These are phyloP conservation scores for Pissodes strobi DNA, from an alignment of 1,140 invertebrate genomes.

Conservation along the genomic window DNA sequence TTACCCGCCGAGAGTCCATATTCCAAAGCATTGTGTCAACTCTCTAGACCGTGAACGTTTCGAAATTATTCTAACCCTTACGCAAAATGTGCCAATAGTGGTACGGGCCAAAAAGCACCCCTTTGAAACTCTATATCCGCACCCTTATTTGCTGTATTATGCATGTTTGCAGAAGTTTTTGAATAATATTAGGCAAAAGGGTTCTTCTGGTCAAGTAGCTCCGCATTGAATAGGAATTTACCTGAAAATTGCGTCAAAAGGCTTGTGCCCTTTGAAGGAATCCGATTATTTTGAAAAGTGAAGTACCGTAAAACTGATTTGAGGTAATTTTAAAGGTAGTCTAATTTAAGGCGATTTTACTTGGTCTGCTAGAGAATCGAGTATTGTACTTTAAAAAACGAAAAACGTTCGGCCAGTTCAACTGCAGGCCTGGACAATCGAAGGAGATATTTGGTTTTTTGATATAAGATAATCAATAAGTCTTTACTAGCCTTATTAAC, in stretches of 20 bases:
- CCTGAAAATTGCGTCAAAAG: slow-evolving; percentile 19
- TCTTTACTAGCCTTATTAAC: too few species aligned
- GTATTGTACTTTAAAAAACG: too few species aligned
- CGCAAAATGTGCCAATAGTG: slow-evolving; percentile 23
- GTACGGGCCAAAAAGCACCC: slow-evolving; percentile 22
- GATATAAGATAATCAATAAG: too few species aligned
- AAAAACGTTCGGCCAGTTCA: too few species aligned
- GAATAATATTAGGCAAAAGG: slow-evolving; percentile 14
- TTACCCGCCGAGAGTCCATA: slow-evolving; percentile 6
- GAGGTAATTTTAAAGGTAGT: too few species aligned
- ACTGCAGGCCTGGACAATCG: too few species aligned
- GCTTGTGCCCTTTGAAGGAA: slow-evolving; percentile 3
- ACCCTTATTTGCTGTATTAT: slow-evolving; percentile 15
- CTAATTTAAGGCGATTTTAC: too few species aligned
- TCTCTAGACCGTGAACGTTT: slow-evolving; percentile 11
- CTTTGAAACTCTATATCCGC: slow-evolving; percentile 20
- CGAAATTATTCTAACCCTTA: slow-evolving; percentile 20
- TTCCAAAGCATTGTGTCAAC: slow-evolving; percentile 10
- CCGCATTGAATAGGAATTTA: slow-evolving; percentile 2
- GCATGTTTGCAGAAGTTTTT: slow-evolving; percentile 23
- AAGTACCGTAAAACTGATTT: too few species aligned
- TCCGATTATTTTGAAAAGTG: background rate
- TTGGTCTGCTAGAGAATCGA: too few species aligned
- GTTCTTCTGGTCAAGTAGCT: slow-evolving; percentile 17
- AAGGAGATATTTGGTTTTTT: too few species aligned